phyloP scores from a whole-genome alignment of 1,140 invertebrate species.

The Pogonomyrmex californicus region DNA sequence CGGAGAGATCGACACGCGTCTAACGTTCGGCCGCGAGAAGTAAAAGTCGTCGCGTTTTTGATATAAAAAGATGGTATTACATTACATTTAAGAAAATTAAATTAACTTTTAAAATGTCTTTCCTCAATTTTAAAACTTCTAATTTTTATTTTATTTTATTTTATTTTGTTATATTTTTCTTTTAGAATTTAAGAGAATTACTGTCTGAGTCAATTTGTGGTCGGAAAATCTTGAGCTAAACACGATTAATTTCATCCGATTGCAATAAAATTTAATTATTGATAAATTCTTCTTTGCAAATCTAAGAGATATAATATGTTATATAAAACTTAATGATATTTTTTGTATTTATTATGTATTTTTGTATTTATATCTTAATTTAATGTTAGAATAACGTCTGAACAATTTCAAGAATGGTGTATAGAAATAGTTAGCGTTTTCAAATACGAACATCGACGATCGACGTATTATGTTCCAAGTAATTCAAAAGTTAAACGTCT shows the following conservation, averaged over 20 bases:
- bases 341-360: not conserved
- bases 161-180: not conserved
- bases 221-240: not conserved
- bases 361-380: not conserved
- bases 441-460: not conserved
- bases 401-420: constrained; percentile 1
- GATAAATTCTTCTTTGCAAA: constrained; percentile 10
- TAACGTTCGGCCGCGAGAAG: too few species aligned
- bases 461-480: not conserved
- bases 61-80: too few species aligned
- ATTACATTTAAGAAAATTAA: too few species aligned
- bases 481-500: constrained; percentile 14
- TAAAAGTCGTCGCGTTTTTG: too few species aligned
- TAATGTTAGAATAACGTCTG: not conserved
- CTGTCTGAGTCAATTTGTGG: not conserved
- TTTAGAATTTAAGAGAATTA: constrained; percentile 11
- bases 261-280: constrained; percentile 8
- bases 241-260: not conserved
- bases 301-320: not conserved
- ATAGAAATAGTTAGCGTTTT: not conserved
- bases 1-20: too few species aligned
- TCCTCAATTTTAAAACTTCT: too few species aligned
- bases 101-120: too few species aligned
- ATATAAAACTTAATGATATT: not conserved
- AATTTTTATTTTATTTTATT: not conserved